phyloP scores from a whole-genome alignment of 2,113 vertebrate genomes.

The Glaucidium brasilianum region DNA sequence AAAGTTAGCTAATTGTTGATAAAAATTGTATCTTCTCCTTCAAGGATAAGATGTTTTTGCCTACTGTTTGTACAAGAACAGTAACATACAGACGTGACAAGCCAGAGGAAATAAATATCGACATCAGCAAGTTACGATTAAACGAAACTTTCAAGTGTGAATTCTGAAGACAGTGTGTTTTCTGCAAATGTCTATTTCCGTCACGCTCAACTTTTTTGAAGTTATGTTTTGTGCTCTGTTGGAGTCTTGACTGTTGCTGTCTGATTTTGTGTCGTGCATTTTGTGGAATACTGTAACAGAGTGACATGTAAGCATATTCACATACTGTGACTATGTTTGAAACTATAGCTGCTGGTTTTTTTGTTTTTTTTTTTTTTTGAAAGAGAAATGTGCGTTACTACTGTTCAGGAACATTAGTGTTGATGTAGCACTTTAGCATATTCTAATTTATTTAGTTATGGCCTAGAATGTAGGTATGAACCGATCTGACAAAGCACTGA shows the following conservation, averaged over 20 bases:
- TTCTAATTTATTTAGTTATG: constrained; percentile 79
- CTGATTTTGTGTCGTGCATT: not conserved
- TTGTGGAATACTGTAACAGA: constrained; percentile 56
- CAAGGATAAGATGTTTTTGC: constrained; percentile 83
- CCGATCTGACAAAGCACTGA: constrained; percentile 73
- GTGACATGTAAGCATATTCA: constrained; percentile 54
- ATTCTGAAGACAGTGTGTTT: constrained; percentile 67
- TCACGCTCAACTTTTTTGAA: constrained; percentile 10
- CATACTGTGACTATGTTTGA: constrained; percentile 57
- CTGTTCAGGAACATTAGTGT: constrained; percentile 77
- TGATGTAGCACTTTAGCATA: constrained; percentile 81
- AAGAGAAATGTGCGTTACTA: constrained; percentile 82
- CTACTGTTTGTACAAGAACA: constrained; percentile 88
- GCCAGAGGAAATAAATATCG: constrained; percentile 88
- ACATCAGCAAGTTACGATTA: constrained; percentile 86
- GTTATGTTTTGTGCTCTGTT: not conserved
- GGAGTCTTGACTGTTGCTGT: constrained; percentile 53
- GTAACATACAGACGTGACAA: constrained; percentile 90
- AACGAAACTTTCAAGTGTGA: constrained; percentile 83
- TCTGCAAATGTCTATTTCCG: constrained; percentile 45
- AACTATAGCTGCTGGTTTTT: constrained; percentile 71
- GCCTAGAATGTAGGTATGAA: constrained; percentile 76
- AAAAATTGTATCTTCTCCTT: constrained; percentile 68
- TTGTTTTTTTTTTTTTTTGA: constrained; percentile 6
- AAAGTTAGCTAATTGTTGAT: constrained; percentile 36